Evolutionary conservation across 2,888 invertebrate species (phyloP).

Genomic region (Melieria picta): DNA sequence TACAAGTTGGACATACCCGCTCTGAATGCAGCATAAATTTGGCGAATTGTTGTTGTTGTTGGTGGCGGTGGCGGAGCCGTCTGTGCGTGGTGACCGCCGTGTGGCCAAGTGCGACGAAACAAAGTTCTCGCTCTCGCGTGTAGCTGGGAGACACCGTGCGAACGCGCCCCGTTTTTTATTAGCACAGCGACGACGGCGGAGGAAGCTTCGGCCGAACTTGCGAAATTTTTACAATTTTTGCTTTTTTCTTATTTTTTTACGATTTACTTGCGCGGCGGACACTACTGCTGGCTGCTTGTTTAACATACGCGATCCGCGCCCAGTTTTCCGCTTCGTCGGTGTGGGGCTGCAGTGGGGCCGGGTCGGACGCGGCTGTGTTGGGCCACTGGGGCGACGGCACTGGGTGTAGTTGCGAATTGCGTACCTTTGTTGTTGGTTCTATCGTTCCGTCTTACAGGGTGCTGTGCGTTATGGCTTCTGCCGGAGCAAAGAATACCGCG

Average conservation of each 20-base stretch:
- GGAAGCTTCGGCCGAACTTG: too few relatives aligned
- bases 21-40: constrained; percentile 27
- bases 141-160: background rate
- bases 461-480: background rate
- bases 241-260: constrained; percentile 1
- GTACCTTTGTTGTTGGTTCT: background rate
- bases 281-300: background rate
- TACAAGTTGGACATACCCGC: constrained; percentile 18
- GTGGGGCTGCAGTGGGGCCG: background rate
- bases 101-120: background rate
- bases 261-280: background rate
- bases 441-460: background rate
- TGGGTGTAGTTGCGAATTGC: background rate
- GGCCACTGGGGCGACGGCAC: background rate
- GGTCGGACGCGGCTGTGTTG: background rate
- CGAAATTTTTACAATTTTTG: background rate
- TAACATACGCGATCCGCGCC: constrained; percentile 30
- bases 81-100: background rate
- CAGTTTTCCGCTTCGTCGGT: constrained; percentile 32
- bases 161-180: too few relatives aligned
- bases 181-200: too few relatives aligned
- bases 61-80: background rate
- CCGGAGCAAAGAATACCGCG: background rate
- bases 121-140: background rate
- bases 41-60: constrained; percentile 5